Conservation (phyloP, 2,113 vertebrate genomes). For the Ammodytes marinus region DNA sequence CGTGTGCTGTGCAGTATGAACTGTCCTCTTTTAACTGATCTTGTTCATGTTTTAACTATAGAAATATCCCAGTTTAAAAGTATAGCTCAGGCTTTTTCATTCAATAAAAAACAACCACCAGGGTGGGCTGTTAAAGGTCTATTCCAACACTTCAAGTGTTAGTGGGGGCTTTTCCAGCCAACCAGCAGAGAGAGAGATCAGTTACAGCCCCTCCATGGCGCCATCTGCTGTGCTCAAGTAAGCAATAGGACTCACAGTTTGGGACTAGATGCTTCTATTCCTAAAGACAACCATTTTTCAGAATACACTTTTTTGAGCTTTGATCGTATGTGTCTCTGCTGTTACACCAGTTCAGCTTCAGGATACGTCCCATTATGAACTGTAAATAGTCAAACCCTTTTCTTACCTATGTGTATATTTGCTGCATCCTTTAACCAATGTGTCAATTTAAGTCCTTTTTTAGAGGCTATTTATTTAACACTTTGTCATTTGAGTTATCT, state of each 20-base stretch:
- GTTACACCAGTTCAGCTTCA: conserved; percentile 24
- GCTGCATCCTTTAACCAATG: conserved; percentile 4
- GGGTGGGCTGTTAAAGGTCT: background rate
- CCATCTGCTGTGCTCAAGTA: conserved; percentile 4
- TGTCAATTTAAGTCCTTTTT: conserved; percentile 35
- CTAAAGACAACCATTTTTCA: background rate
- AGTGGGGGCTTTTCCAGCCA: conserved; percentile 1
- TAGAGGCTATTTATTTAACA: conserved; percentile 65
- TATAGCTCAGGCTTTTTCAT: background rate
- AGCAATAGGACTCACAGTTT: background rate
- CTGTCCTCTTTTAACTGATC: background rate
- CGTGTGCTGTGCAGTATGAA: conserved; percentile 4
- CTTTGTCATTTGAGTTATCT: conserved; percentile 13
- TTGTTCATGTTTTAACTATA: background rate
- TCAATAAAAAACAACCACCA: background rate
- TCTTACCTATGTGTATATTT: conserved; percentile 52
- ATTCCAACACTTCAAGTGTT: background rate
- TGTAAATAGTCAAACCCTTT: conserved; percentile 60
- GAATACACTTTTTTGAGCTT: background rate
- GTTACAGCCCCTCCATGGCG: background rate
- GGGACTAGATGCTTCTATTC: background rate
- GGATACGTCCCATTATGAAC: background rate
- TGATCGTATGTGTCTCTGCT: background rate
- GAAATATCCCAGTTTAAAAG: background rate
- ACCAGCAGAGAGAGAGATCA: conserved; percentile 40